phyloP scores from a whole-genome alignment of 2,888 invertebrate species.

The Phoenoteleia sp. region DNA sequence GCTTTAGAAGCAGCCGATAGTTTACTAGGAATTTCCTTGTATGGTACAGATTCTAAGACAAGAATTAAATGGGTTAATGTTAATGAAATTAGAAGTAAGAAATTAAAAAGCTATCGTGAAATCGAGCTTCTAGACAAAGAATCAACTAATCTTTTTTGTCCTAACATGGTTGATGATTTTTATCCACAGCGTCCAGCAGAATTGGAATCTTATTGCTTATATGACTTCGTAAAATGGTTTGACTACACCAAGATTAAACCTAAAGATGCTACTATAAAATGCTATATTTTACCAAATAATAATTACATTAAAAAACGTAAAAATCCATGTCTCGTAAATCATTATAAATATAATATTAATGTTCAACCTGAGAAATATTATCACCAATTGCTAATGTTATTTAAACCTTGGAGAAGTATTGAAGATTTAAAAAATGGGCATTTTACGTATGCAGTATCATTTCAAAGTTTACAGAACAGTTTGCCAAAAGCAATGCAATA shows the following conservation, averaged over 20 bases:
- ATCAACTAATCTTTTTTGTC: slow-evolving; percentile 77
- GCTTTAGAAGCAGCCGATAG: slow-evolving; percentile 77
- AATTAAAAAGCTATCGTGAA: slow-evolving; percentile 25
- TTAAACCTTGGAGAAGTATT: slow-evolving; percentile 59
- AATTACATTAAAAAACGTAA: slow-evolving; percentile 56
- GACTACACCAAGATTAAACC: slow-evolving; percentile 14
- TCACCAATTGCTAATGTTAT: slow-evolving; percentile 59
- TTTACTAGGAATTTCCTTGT: slow-evolving; percentile 74
- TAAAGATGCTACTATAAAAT: not conserved
- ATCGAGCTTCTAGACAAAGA: slow-evolving; percentile 68
- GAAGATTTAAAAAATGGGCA: slow-evolving; percentile 58
- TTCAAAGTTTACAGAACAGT: not conserved
- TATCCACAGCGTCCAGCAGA: slow-evolving; percentile 76
- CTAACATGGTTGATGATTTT: slow-evolving; percentile 60
- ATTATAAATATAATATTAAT: slow-evolving; percentile 62
- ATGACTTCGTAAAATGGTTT: slow-evolving; percentile 69
- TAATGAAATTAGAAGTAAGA: slow-evolving; percentile 52
- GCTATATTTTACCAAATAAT: not conserved
- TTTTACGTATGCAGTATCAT: slow-evolving; percentile 47
- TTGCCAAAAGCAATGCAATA: slow-evolving; percentile 47
- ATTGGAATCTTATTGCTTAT: slow-evolving; percentile 62
- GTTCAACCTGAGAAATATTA: slow-evolving; percentile 51
- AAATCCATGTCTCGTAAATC: slow-evolving; percentile 77
- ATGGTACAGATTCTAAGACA: not conserved
- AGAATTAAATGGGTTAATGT: slow-evolving; percentile 41